phyloP scores from a whole-genome alignment of 2,888 invertebrate genomes.

The Pecten maximus region DNA sequence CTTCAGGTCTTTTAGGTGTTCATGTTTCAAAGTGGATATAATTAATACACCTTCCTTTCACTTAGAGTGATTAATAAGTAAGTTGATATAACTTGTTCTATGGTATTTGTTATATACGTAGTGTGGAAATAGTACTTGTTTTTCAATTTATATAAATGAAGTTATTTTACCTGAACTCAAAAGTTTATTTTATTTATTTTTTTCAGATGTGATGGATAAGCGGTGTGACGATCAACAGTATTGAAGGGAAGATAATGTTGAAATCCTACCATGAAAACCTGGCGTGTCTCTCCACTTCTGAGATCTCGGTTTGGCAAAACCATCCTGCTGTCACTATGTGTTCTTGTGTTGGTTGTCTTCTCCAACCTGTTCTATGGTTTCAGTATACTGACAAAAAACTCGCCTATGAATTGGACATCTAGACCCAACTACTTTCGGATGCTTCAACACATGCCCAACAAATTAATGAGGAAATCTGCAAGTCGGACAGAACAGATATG shows the following conservation, averaged over 20 bases:
- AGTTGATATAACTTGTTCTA: no score
- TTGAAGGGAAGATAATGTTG: neutral
- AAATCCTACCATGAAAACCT: slow-evolving; percentile 20
- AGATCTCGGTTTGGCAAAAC: neutral
- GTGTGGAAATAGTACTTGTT: no score
- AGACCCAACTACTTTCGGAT: neutral
- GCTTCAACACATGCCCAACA: neutral
- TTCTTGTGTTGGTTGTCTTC: neutral
- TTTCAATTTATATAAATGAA: no score
- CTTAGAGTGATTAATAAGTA: no score
- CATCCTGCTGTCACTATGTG: neutral
- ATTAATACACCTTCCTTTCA: no score
- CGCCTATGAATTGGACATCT: neutral
- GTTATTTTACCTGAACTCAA: no score
- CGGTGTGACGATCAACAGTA: neutral
- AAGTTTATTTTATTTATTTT: neutral
- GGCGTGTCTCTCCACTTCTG: neutral
- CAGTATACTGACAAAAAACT: neutral
- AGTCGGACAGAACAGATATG: slow-evolving; percentile 54
- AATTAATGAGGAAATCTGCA: neutral
- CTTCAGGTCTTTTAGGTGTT: no score
- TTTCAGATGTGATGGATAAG: neutral
- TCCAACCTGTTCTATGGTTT: neutral
- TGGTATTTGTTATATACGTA: no score
- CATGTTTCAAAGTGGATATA: no score